Evolutionary conservation across 2,888 invertebrate genomes (phyloP).

Genomic region (Clitarchus hookeri): DNA sequence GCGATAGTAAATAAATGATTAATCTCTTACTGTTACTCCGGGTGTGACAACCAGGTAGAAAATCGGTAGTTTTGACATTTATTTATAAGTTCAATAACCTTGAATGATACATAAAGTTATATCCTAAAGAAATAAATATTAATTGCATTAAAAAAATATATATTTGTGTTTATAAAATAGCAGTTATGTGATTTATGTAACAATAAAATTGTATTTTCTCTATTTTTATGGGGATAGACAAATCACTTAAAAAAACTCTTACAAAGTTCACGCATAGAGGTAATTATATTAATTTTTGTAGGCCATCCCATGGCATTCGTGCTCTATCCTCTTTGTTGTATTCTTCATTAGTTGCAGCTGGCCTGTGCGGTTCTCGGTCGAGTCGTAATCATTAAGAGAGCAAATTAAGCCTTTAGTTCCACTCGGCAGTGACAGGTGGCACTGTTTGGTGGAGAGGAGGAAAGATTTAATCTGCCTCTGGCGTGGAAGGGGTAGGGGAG

Average conservation of each 20-base stretch:
- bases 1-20: no score
- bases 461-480: constrained; percentile 33
- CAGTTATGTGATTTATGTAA: no score
- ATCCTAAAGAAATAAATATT: no score
- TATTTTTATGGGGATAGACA: no score
- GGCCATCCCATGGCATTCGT: not conserved
- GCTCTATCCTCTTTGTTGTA: not conserved
- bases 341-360: constrained; percentile 2
- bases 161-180: no score
- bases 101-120: no score
- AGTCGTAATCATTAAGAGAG: constrained; percentile 36
- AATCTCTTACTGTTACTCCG: no score
- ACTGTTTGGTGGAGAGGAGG: constrained; percentile 26
- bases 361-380: not conserved
- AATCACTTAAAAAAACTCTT: not conserved
- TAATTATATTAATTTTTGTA: not conserved
- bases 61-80: no score
- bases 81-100: no score
- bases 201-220: no score
- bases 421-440: constrained; percentile 37
- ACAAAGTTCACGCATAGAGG: not conserved
- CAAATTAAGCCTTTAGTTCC: constrained; percentile 40
- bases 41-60: no score
- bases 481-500: not conserved
- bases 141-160: no score